These are phyloP conservation scores for Dermatemys mawii DNA, from an alignment of 2,113 vertebrate species.

Conservation along the genomic window DNA sequence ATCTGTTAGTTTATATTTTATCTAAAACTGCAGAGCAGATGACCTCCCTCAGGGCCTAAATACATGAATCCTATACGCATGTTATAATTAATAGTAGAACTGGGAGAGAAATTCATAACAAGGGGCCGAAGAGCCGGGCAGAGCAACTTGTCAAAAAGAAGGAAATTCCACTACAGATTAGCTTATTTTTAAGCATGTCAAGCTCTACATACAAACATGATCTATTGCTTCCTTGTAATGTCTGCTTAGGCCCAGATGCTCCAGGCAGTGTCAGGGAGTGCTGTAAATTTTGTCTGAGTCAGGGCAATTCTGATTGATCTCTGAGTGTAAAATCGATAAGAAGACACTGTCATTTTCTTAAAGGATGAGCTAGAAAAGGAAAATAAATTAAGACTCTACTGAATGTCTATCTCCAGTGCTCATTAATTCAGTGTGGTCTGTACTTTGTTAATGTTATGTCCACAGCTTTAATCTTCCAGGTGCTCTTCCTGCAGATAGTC, in stretches of 20 bases:
- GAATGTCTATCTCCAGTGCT: constrained; percentile 88
- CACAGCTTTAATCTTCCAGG: constrained; percentile 92
- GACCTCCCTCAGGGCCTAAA: constrained; percentile 84
- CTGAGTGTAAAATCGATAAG: constrained; percentile 99
- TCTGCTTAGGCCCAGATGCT: constrained; percentile 83
- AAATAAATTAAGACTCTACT: constrained; percentile 99
- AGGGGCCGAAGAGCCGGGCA: constrained; percentile 79
- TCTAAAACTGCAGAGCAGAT: constrained; percentile 84
- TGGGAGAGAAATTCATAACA: constrained; percentile 81
- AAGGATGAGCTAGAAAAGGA: constrained; percentile 95
- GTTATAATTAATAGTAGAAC: constrained; percentile 86
- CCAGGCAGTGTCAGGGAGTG: constrained; percentile 82
- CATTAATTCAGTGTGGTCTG: constrained; percentile 94
- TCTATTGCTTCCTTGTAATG: constrained; percentile 88
- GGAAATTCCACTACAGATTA: constrained; percentile 93
- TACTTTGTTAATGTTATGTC: constrained; percentile 91
- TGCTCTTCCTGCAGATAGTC: constrained; percentile 82
- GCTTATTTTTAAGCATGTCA: constrained; percentile 93
- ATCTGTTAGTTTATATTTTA: constrained; percentile 89
- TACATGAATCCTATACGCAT: constrained; percentile 82
- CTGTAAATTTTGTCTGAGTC: constrained; percentile 98
- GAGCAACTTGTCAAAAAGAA: constrained; percentile 90
- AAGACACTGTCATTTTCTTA: constrained; percentile 99
- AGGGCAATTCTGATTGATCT: constrained; percentile 99
- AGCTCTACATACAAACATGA: constrained; percentile 86